Percentiles rank a stretch among this genome's conserved stretches.
Evolutionary conservation across 1,140 invertebrate genomes (phyloP).

Genomic region (Andricus grossulariae): DNA sequence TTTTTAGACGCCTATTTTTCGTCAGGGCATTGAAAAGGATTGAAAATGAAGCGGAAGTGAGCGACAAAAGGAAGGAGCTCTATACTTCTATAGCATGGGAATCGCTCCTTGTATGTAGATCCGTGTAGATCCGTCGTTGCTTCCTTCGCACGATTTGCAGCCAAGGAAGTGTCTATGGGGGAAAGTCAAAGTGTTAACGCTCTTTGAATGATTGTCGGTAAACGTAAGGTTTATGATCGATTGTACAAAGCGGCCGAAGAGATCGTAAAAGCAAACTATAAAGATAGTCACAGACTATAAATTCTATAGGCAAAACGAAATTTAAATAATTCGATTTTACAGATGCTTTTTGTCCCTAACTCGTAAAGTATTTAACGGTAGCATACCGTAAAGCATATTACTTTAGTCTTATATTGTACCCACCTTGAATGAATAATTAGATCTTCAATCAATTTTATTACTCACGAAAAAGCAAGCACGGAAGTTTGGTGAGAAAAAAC

Average conservation of each 20-base stretch:
- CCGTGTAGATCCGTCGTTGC: constrained; percentile 26
- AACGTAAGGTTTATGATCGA: constrained; percentile 26
- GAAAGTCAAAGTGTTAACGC: constrained; percentile 20
- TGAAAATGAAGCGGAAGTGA: constrained; percentile 44
- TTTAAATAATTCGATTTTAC: constrained; percentile 1
- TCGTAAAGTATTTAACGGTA: not conserved
- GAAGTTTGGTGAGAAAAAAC: constrained; percentile 10
- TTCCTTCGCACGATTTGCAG: constrained; percentile 50
- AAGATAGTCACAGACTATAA: not conserved
- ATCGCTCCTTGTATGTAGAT: constrained; percentile 55
- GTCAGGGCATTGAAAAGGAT: constrained; percentile 42
- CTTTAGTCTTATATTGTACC: too few species aligned
- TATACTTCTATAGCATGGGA: constrained; percentile 46
- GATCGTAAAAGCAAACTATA: constrained; percentile 13
- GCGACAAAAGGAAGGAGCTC: constrained; percentile 50
- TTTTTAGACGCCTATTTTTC: too few species aligned
- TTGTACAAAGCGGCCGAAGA: constrained; percentile 2
- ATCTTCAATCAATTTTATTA: not conserved
- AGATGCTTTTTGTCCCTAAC: not conserved
- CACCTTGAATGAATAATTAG: too few species aligned
- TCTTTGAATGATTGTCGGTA: constrained; percentile 13
- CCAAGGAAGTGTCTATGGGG: constrained; percentile 47
- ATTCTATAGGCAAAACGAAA: not conserved
- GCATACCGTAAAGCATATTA: too few species aligned
- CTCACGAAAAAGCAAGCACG: not conserved